Conservation (phyloP, 1,140 invertebrate species). For the Andricus grossulariae region DNA sequence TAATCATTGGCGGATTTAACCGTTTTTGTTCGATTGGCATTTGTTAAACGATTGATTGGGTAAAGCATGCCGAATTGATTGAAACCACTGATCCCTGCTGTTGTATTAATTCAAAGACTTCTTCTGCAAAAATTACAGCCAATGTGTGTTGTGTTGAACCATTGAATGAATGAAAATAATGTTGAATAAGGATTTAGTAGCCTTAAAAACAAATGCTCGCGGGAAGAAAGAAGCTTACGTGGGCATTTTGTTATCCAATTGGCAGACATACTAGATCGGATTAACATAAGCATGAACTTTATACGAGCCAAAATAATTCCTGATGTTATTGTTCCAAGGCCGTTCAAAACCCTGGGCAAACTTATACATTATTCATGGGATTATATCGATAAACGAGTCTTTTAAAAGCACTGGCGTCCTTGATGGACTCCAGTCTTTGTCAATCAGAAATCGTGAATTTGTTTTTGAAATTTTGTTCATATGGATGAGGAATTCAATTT, state of each 20-base stretch:
- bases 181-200: background rate
- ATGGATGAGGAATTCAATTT: too few relatives aligned
- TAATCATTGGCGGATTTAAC: too few relatives aligned
- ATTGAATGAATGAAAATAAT: background rate
- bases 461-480: too few relatives aligned
- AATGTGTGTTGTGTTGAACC: too few relatives aligned
- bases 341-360: background rate
- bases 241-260: constrained; percentile 12
- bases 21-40: too few relatives aligned
- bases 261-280: background rate
- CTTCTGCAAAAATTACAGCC: too few relatives aligned
- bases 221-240: background rate
- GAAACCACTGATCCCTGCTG: too few relatives aligned
- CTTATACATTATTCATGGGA: background rate
- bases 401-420: background rate
- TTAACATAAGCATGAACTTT: constrained; percentile 21
- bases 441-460: too few relatives aligned
- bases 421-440: too few relatives aligned
- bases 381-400: background rate
- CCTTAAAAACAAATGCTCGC: background rate
- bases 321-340: constrained; percentile 11
- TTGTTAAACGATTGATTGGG: too few relatives aligned
- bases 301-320: constrained; percentile 1
- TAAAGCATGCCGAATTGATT: too few relatives aligned
- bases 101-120: too few relatives aligned